phyloP scores from a whole-genome alignment of 2,113 vertebrate genomes.

The Entomyzon cyanotis region DNA sequence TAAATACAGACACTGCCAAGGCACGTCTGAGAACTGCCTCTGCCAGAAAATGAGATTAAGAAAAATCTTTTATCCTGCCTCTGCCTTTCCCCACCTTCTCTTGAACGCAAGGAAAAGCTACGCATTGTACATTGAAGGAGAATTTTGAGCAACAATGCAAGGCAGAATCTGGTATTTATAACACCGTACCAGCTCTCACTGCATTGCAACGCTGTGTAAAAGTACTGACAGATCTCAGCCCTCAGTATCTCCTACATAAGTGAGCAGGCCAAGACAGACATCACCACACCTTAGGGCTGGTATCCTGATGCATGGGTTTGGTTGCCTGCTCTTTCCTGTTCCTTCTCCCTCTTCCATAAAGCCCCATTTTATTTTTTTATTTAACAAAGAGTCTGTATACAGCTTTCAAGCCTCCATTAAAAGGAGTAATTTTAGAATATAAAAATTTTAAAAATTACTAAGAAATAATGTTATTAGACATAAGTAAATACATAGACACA shows the following conservation, averaged over 20 bases:
- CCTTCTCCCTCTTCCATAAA: neutral
- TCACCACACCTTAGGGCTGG: neutral
- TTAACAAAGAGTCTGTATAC: neutral
- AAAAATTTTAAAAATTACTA: neutral
- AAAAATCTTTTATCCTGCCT: neutral
- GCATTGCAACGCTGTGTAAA: neutral
- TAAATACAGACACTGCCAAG: constrained; percentile 48
- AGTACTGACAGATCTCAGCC: neutral
- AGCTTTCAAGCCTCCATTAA: neutral
- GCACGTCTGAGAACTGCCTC: constrained; percentile 27
- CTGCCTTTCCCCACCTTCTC: neutral
- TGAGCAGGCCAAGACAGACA: neutral
- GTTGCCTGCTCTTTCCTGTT: neutral
- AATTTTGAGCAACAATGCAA: neutral
- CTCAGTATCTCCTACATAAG: neutral
- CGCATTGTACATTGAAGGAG: neutral
- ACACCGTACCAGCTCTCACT: neutral
- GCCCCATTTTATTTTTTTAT: neutral
- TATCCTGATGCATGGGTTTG: neutral
- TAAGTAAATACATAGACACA: neutral
- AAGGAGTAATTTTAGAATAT: neutral
- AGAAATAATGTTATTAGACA: neutral
- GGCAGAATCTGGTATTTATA: neutral
- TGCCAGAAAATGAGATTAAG: constrained; percentile 1
- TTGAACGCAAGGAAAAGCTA: neutral